Evolutionary conservation across 2,888 invertebrate genomes (phyloP), one percentile per base, ranked within the genome.

Genomic region (Heliconius erato): DNA sequence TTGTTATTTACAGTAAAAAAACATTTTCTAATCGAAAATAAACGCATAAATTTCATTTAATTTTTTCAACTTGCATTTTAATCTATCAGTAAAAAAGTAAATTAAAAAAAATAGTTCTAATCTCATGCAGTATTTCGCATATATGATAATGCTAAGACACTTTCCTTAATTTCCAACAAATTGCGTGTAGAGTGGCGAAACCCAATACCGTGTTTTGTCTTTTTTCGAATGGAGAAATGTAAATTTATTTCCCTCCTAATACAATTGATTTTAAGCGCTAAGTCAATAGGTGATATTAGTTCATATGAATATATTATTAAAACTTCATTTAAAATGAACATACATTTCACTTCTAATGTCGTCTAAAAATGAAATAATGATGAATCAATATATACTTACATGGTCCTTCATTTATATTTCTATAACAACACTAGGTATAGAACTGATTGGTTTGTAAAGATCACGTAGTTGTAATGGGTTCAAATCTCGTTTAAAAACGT

Each of bases 261-360:
- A 63, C 72, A 35, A 77, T 77, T 77, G n/a, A 28, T 28, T 65
- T 40, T 78, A 65, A 67, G 19, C 16, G n/a, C 32, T 19, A 71
- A 44, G 14, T n/a, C 79, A 23, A 74, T 44, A 14, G 12, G 0
- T 28, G 28, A 16, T 28, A 32, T 14, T 28, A 74, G 44, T 16
- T 14, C 26, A 40, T 40, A 26, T 26, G 0, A 65, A 72, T 19
- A 72, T 72, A 69, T 16, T 40, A 72, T n/a, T 71, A 35, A 71
- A n/a, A 71, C 54, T 71, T 71, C 12, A 69, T n/a, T 68, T 69
- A 35, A 68, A 35, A 32, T 3, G 9, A 68, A 67, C 14, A 67
- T 35, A 35, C 9, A 9, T 35, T 35, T 35, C 7, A 35, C 35
- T 35, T 32, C 0, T 5, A 0, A 32, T 32, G 32, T 32, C 35